These are phyloP conservation scores for Montipora cactus DNA, from an alignment of 64 coral and sea anemone genomes.

Conservation along the genomic window DNA sequence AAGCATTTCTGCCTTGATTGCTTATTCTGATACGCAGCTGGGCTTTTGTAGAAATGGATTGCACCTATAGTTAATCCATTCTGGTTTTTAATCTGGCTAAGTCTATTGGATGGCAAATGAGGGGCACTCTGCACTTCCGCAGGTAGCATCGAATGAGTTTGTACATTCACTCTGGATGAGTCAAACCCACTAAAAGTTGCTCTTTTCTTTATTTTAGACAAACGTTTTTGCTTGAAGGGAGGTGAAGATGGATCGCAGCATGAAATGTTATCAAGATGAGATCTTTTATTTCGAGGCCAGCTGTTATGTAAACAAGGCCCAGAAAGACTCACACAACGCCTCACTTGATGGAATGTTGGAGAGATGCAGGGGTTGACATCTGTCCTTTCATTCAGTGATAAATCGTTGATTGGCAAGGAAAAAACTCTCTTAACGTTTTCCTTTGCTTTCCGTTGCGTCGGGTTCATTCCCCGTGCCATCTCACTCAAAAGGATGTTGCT, in stretches of 20 bases:
- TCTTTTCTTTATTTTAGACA: constrained; percentile 64
- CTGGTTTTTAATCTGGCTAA: constrained; percentile 71
- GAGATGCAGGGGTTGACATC: not conserved
- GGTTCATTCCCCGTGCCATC: constrained; percentile 80
- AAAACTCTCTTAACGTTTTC: constrained; percentile 42
- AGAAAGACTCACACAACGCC: constrained; percentile 44
- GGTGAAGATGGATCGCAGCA: constrained; percentile 53
- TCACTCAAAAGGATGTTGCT: constrained; percentile 67
- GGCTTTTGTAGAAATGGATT: constrained; percentile 81
- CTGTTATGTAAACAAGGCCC: constrained; percentile 72
- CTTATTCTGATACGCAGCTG: not conserved
- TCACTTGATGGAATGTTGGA: constrained; percentile 4
- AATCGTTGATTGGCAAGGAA: constrained; percentile 18
- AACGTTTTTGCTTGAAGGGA: constrained; percentile 78
- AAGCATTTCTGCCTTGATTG: not conserved
- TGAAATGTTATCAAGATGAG: not conserved
- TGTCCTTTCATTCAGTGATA: constrained; percentile 19
- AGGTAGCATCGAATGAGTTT: not conserved
- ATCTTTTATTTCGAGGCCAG: constrained; percentile 82
- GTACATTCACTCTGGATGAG: constrained; percentile 49
- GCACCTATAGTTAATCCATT: constrained; percentile 65
- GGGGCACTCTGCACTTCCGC: constrained; percentile 60
- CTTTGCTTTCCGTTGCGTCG: constrained; percentile 34
- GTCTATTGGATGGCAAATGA: constrained; percentile 1
- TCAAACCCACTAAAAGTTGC: constrained; percentile 93